Percentiles rank a stretch among this genome's conserved stretches.
These are phyloP conservation scores for Chaetops frenatus DNA, from an alignment of 2,113 vertebrate genomes.

Conservation along the genomic window DNA sequence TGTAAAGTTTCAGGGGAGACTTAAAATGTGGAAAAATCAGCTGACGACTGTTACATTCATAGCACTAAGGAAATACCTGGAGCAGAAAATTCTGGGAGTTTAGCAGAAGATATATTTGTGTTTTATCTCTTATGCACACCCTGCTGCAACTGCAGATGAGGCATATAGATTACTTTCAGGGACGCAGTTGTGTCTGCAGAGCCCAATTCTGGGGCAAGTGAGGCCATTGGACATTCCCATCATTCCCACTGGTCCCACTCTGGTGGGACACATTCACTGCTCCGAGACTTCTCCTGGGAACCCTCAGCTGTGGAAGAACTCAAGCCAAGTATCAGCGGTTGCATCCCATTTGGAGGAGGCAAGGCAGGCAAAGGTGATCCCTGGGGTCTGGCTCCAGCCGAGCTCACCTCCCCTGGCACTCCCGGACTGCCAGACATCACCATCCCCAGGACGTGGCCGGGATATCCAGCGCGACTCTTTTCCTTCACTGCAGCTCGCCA, in stretches of 20 bases:
- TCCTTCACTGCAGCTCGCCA: background rate
- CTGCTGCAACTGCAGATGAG: background rate
- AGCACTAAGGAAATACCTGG: background rate
- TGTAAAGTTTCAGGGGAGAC: background rate
- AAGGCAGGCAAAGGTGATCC: background rate
- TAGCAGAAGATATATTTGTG: background rate
- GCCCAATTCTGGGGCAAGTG: accelerated
- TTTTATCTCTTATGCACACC: background rate
- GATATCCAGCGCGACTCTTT: background rate
- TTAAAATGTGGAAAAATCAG: background rate
- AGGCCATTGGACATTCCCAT: background rate
- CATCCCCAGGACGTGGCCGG: accelerated
- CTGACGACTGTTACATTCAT: background rate
- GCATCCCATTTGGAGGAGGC: too few relatives aligned
- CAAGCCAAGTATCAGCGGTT: background rate
- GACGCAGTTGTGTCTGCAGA: background rate
- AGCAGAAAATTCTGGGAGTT: background rate
- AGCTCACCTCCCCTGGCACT: accelerated
- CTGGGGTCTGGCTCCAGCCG: accelerated
- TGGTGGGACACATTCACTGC: accelerated
- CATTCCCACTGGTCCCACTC: background rate
- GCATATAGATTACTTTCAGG: accelerated
- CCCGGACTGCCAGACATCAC: accelerated
- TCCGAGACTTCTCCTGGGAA: background rate
- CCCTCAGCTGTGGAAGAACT: background rate